phyloP scores from a whole-genome alignment of 2,888 invertebrate genomes.

The Chironomus tentans region DNA sequence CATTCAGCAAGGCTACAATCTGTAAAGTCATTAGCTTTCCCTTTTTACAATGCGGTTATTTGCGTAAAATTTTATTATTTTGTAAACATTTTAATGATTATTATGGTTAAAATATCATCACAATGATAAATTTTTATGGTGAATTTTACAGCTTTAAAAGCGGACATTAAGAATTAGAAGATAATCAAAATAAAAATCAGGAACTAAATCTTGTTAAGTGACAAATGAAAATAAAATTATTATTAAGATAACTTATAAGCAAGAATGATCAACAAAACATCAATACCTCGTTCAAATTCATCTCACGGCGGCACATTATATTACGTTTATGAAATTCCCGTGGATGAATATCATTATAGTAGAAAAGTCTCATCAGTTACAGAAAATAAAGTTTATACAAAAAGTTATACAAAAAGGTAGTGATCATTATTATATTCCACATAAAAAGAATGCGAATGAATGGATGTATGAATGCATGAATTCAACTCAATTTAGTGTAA shows the following conservation, averaged over 20 bases:
- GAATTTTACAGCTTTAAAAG: no score
- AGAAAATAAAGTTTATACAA: neutral
- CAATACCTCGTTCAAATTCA: constrained; percentile 42
- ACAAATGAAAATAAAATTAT: neutral
- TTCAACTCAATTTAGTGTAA: no score
- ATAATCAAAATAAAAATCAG: no score
- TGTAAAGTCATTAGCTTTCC: neutral
- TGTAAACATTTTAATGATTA: neutral
- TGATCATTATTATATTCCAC: neutral
- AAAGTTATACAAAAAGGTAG: neutral
- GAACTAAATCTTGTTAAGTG: no score
- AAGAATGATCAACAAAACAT: constrained; percentile 21
- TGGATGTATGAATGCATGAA: neutral
- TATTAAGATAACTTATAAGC: neutral
- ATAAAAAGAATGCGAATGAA: neutral
- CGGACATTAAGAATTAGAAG: no score
- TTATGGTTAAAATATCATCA: no score
- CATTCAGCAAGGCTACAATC: neutral
- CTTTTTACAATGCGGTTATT: neutral
- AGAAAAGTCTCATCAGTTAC: neutral
- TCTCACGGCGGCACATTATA: constrained; percentile 58
- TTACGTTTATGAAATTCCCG: constrained; percentile 57
- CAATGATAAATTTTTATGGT: no score
- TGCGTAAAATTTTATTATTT: neutral
- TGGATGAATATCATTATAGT: constrained; percentile 28